A percentile compares a stretch with the other conserved stretches of the same genome.
phyloP scores from a whole-genome alignment of 2,888 invertebrate species.

The Cephus pulcher region DNA sequence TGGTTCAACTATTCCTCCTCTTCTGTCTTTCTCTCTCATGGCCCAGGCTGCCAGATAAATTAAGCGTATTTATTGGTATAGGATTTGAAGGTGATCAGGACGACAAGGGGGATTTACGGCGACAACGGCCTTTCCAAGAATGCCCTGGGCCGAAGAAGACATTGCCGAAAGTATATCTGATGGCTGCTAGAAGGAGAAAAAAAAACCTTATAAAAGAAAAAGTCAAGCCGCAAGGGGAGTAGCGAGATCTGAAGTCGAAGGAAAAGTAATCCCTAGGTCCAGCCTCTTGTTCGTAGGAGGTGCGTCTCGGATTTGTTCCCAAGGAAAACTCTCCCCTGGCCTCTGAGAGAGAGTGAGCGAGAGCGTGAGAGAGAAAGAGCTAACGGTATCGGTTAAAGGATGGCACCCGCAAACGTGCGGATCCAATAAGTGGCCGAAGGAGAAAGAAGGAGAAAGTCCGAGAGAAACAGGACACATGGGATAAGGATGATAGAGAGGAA shows the following conservation, averaged over 20 bases:
- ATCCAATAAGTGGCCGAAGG: neutral
- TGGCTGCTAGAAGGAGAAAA: neutral
- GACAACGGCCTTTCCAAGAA: neutral
- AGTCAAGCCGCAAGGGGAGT: neutral
- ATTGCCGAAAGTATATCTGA: neutral
- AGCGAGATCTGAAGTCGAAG: neutral
- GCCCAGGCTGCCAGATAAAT: neutral
- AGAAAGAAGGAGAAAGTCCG: neutral
- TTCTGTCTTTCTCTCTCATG: neutral
- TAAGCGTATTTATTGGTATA: neutral
- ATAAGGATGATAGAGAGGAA: neutral
- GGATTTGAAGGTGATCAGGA: neutral
- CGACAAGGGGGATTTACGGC: neutral
- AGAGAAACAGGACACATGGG: neutral
- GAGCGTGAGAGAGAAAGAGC: constrained; percentile 9
- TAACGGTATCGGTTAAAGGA: constrained; percentile 21
- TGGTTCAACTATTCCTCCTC: neutral
- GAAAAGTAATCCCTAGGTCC: neutral
- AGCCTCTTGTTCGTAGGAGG: neutral
- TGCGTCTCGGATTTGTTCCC: neutral
- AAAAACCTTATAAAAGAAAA: neutral
- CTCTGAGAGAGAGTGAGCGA: constrained; percentile 2
- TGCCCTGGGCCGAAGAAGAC: neutral
- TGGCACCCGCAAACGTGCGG: neutral
- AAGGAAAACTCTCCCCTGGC: neutral